A percentile compares a stretch with the other conserved stretches of the same genome.
Evolutionary conservation across 1,140 invertebrate genomes (phyloP).

Genomic region (Bombus affinis): DNA sequence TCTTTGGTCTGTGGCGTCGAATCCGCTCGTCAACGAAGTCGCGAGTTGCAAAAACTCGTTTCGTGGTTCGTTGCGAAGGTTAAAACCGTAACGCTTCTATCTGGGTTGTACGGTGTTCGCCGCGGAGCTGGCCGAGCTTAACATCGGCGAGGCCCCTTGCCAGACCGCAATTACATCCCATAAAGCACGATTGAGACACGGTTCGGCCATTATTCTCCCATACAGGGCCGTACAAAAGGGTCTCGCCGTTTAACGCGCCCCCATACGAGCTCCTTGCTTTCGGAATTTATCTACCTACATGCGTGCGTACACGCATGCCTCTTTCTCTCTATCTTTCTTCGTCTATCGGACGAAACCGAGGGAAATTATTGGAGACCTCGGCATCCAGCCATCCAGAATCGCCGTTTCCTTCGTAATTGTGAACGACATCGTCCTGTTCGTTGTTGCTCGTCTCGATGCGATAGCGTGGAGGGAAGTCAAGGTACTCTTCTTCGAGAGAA

Average conservation of each 20-base stretch:
- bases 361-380: conserved; percentile 25
- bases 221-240: conserved; percentile 74
- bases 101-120: conserved; percentile 15
- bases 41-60: conserved; percentile 63
- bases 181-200: conserved; percentile 80
- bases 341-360: background rate
- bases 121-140: conserved; percentile 63
- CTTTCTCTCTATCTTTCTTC: background rate
- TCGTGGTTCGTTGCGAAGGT: conserved; percentile 72
- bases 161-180: conserved; percentile 79
- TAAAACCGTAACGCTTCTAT: conserved; percentile 74
- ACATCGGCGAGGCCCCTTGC: conserved; percentile 72
- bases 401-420: conserved; percentile 24
- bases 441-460: conserved; percentile 1
- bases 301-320: conserved; percentile 25
- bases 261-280: conserved; percentile 32
- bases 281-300: conserved; percentile 34
- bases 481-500: background rate
- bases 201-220: conserved; percentile 79
- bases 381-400: background rate
- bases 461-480: background rate
- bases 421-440: background rate
- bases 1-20: background rate
- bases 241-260: conserved; percentile 60
- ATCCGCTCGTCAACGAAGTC: background rate